Conservation (phyloP, 2,113 vertebrate species). For the Dicerorhinus sumatrensis region DNA sequence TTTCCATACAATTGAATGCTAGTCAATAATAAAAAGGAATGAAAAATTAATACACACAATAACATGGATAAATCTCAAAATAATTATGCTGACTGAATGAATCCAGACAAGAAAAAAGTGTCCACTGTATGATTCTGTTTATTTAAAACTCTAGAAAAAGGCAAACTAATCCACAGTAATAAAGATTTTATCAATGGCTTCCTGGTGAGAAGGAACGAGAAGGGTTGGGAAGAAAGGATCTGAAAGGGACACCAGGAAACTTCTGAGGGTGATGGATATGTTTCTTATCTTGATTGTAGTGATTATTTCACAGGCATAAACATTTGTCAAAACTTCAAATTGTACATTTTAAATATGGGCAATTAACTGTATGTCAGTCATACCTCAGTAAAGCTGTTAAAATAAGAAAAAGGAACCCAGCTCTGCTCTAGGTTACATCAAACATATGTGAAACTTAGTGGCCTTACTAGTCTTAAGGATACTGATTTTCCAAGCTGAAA, state of each 20-base stretch:
- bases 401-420: neutral
- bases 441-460: neutral
- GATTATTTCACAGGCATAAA: neutral
- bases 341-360: neutral
- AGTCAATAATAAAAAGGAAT: neutral
- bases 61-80: neutral
- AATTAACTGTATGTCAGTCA: neutral
- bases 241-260: neutral
- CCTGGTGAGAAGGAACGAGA: fast-evolving
- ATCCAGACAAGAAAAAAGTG: neutral
- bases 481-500: neutral
- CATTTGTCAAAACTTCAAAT: neutral
- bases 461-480: neutral
- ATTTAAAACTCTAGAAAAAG: neutral
- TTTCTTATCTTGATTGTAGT: neutral
- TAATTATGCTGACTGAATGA: neutral
- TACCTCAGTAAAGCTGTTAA: neutral
- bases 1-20: neutral
- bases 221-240: neutral
- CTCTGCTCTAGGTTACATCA: neutral
- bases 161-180: neutral
- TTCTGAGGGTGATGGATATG: neutral
- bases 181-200: neutral
- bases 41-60: neutral
- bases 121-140: neutral